Base-by-base conservation (phyloP, 2,888 invertebrate species). In the Phania funesta region DNA sequence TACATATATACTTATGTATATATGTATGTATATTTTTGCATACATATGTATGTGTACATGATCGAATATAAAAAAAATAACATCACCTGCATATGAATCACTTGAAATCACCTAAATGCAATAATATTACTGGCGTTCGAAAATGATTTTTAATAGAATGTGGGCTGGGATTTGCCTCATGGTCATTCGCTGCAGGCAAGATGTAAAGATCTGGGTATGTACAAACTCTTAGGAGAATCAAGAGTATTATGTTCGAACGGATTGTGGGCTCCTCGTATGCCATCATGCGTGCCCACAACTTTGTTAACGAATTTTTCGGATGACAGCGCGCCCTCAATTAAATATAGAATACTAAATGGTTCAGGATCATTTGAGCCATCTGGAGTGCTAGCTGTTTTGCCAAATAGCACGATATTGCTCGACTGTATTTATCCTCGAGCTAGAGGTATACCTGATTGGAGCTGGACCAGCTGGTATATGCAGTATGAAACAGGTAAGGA, bases 211-310 rank as follows among this genome's bases (percentile, higher is more conserved):
- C 92, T 97, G 85, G 97, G 97, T 32, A 93, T 95, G 86, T 97
- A 96, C 92, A 97, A 97, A 91, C 92, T 97, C 85, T 92, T 95
- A 80, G 97, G 97, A 24, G 95, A 95, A 65, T 93, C 94, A n/a
- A 91, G 93, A 67, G 92, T 96, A 41, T 93, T 94, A 35, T 97
- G 97, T 89, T 95, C 95, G 85, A 96, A 97, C 87, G 96, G 96
- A 2, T 93, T 93, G 65, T 97, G 97, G 97, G 93, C 93, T 24
- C 93, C 95, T 0, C 93, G 91, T 18, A 92, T 96, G 88, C 97
- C 97, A 1, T 94, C 95, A 81, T 97, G 97, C 88, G 95, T 96
- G 35, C 95, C 96, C n/a, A 97, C 97, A 29, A 96, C 96, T 1
- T 92, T 96, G 44, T 92, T 97, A 84, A 96, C 96, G 46, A 97